These are phyloP conservation scores for Colius striatus DNA, from an alignment of 2,113 vertebrate species.

Conservation along the genomic window DNA sequence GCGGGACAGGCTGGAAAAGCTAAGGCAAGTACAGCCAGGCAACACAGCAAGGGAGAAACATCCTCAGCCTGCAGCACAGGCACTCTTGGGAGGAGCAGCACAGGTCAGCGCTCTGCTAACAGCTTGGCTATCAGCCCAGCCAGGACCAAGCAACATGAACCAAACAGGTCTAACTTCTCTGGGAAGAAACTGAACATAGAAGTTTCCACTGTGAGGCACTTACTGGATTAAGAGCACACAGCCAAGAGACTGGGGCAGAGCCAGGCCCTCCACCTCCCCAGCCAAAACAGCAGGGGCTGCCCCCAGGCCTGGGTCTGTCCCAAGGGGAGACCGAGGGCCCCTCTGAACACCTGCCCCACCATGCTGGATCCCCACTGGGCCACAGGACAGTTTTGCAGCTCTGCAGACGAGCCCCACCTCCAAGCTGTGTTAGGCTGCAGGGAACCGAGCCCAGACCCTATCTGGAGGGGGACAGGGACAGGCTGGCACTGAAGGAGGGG, in stretches of 20 bases:
- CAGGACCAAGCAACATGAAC: not conserved
- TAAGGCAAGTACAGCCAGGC: not conserved
- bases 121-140: not conserved
- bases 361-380: not conserved
- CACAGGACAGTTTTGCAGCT: not conserved
- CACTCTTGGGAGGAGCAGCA: not conserved
- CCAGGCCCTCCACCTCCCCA: not conserved
- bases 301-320: not conserved
- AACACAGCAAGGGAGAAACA: not conserved
- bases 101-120: not conserved
- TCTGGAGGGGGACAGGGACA: not conserved
- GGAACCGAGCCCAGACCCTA: not conserved
- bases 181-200: not conserved
- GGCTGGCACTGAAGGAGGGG: not conserved
- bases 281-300: not conserved
- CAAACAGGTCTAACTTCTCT: not conserved
- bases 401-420: not conserved
- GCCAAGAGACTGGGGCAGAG: not conserved
- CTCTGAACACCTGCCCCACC: not conserved
- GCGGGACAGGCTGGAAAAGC: rapidly evolving
- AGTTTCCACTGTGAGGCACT: not conserved
- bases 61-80: not conserved
- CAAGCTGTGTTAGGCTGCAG: not conserved
- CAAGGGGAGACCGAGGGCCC: not conserved
- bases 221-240: rapidly evolving